phyloP scores from a whole-genome alignment of 2,797 vertebrate genomes.

The Pseudotriccus pelzelni region DNA sequence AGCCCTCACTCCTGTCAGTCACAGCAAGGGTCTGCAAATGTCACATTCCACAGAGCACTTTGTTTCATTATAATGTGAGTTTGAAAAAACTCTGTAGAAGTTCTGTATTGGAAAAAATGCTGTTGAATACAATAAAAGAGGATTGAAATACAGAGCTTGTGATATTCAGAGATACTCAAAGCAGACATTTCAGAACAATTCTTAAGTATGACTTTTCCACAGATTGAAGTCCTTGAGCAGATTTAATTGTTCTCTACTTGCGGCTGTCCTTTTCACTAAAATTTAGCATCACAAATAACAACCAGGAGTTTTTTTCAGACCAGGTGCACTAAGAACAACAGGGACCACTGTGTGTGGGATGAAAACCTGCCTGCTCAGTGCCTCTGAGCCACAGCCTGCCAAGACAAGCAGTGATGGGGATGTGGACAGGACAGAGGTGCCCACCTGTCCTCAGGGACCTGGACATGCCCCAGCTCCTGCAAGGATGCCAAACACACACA shows the following conservation, averaged over 20 bases:
- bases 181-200: neutral
- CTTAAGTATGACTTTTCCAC: neutral
- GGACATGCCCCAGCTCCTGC: neutral
- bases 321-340: neutral
- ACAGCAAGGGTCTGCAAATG: neutral
- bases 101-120: neutral
- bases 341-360: accelerated
- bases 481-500: accelerated
- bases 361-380: neutral
- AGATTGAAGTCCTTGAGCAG: neutral
- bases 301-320: neutral
- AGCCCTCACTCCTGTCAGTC: neutral
- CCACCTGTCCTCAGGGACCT: accelerated
- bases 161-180: neutral
- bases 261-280: neutral
- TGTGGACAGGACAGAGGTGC: neutral
- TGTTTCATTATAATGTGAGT: neutral
- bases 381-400: accelerated
- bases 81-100: neutral
- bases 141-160: neutral
- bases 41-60: neutral
- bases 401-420: accelerated
- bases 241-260: neutral
- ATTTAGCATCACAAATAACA: neutral
- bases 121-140: neutral